Conservation (phyloP, 1,140 invertebrate genomes). For the Hypothenemus hampei region DNA sequence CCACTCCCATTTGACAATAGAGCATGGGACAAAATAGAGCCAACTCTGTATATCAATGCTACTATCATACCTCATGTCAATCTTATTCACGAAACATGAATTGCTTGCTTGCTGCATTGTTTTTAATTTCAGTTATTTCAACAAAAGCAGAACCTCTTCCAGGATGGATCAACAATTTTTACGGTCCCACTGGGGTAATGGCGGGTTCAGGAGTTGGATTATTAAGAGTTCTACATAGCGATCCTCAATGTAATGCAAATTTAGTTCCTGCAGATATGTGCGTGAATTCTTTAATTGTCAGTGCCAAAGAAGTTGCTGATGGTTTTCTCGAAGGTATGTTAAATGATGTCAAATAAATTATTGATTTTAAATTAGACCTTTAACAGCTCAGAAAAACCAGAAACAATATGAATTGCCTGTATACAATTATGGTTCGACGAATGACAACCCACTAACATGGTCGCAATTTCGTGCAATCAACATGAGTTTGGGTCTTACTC, state of each 20-base stretch:
- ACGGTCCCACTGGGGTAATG: conserved; percentile 72
- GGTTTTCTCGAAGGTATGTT: conserved; percentile 20
- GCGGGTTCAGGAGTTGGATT: conserved; percentile 60
- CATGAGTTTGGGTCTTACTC: conserved; percentile 19
- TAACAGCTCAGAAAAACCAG: not conserved
- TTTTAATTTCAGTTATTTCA: conserved; percentile 61
- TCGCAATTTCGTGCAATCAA: conserved; percentile 31
- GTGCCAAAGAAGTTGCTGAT: conserved; percentile 38
- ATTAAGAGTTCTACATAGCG: conserved; percentile 63
- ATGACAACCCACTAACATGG: conserved; percentile 56
- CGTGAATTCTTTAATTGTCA: conserved; percentile 74
- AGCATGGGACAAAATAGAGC: no score
- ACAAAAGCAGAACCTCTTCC: conserved; percentile 69
- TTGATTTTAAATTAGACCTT: not conserved
- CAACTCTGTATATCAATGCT: no score
- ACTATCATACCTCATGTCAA: no score
- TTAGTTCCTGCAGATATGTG: conserved; percentile 84
- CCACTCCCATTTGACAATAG: no score
- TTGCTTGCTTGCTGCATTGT: not conserved
- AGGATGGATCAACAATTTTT: conserved; percentile 89
- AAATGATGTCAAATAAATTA: not conserved
- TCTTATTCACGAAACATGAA: no score
- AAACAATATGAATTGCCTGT: conserved; percentile 50
- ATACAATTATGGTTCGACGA: conserved; percentile 67
- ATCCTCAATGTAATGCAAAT: conserved; percentile 62